Conservation (phyloP, 1,140 invertebrate species). For the Cotesia chilonis region DNA sequence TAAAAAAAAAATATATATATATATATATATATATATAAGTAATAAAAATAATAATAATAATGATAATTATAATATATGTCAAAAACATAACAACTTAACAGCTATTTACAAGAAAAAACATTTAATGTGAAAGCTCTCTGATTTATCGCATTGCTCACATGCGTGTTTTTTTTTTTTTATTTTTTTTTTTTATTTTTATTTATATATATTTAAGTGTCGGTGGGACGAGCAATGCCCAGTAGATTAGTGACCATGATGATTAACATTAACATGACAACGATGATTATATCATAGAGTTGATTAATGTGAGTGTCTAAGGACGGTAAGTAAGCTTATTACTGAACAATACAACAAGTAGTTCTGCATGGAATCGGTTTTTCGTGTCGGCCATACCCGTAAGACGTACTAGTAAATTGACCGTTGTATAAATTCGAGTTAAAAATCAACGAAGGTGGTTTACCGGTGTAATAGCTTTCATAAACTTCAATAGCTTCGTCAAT, state of each 20-base stretch:
- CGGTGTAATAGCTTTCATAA: constrained; percentile 60
- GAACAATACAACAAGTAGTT: constrained; percentile 60
- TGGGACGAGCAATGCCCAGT: not conserved
- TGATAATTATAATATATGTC: not conserved
- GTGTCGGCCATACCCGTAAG: constrained; percentile 41
- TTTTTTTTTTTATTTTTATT: constrained; percentile 7
- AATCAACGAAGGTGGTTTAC: constrained; percentile 46
- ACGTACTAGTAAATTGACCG: not conserved
- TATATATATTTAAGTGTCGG: not conserved
- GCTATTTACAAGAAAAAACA: constrained; percentile 58
- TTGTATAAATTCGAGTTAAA: constrained; percentile 45
- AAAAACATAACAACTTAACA: constrained; percentile 39
- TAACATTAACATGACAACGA: not conserved
- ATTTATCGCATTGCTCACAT: not conserved
- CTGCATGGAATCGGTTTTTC: constrained; percentile 55
- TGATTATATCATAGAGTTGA: constrained; percentile 1
- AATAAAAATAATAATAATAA: not conserved
- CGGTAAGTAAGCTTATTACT: constrained; percentile 46
- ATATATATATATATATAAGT: not conserved
- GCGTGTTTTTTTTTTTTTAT: too few species aligned
- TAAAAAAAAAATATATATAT: not conserved
- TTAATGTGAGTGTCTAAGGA: constrained; percentile 1
- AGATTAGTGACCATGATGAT: not conserved
- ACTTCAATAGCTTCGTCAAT: constrained; percentile 62
- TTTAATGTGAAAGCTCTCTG: constrained; percentile 30